phyloP scores from a whole-genome alignment of 1,140 invertebrate species.

The Microplitis demolitor region DNA sequence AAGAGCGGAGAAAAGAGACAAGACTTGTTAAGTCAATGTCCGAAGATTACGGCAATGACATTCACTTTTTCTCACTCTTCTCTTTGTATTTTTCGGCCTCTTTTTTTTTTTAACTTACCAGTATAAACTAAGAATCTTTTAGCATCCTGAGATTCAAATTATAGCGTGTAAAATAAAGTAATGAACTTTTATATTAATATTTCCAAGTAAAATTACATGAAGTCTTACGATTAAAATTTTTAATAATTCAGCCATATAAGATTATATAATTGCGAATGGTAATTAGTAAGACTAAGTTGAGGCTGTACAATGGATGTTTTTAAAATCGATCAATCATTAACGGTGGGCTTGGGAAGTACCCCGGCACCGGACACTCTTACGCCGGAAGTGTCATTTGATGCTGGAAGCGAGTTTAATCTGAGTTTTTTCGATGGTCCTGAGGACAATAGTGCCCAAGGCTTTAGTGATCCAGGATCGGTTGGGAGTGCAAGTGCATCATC shows the following conservation, averaged over 20 bases:
- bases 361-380: slow-evolving; percentile 67
- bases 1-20: slow-evolving; percentile 12
- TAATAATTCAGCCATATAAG: too few relatives aligned
- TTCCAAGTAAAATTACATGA: too few relatives aligned
- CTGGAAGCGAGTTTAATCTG: slow-evolving; percentile 76
- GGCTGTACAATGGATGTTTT: slow-evolving; percentile 66
- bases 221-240: too few relatives aligned
- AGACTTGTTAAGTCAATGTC: slow-evolving; percentile 55
- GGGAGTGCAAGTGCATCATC: slow-evolving; percentile 67
- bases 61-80: slow-evolving; percentile 61
- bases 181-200: too few relatives aligned
- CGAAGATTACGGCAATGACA: slow-evolving; percentile 64
- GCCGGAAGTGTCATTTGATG: slow-evolving; percentile 74
- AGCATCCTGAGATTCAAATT: too few relatives aligned
- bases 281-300: background rate
- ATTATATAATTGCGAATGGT: background rate
- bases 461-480: slow-evolving; percentile 71
- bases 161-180: too few relatives aligned
- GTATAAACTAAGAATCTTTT: too few relatives aligned
- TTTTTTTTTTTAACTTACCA: slow-evolving; percentile 27
- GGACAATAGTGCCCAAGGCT: slow-evolving; percentile 69
- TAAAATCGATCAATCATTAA: slow-evolving; percentile 68
- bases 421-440: slow-evolving; percentile 77
- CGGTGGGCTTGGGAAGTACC: slow-evolving; percentile 63
- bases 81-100: slow-evolving; percentile 40